Evolutionary conservation across 2,797 vertebrate genomes (phyloP), one percentile per base, ranked within the genome.

Genomic region (Lepidocolaptes lacrymiger): DNA sequence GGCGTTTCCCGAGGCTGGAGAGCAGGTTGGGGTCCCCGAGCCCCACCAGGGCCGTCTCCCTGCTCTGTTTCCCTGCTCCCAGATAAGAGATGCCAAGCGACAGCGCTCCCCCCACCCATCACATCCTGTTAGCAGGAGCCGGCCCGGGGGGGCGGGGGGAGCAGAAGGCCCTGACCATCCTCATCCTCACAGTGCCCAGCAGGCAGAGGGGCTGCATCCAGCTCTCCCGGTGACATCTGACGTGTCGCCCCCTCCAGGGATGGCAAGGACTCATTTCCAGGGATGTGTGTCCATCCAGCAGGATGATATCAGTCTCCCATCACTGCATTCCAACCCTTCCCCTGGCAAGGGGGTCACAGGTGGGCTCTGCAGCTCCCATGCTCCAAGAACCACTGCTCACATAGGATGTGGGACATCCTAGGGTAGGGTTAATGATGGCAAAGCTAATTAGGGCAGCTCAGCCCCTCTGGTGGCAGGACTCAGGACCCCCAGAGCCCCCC

Each of bases 391-490:
- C 89, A 3, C 36, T 0, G 8, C 73, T 72, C 73, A 3, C 7
- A 5, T 1, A 2, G 32, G 28, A 2, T 2, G 37, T 1, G 66
- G 41, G 75, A 4, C n/a, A 5, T 6, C 56, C 69, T 37, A 84
- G 37, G 36, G 74, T 61, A 54, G 54, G 22, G 43, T 88, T 94
- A 86, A 95, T 1, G 56, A 93, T 2, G 51, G 36, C 73, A 51
- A 7, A 46, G 69, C 39, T 93, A 92, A 95, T 93, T 74, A 88
- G 94, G 86, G 86, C 93, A 88, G 61, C 91, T 84, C 12, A 3
- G 73, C 83, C 79, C 64, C 83, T 79, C 36, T 3, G 48, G 84
- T 13, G 5, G 46, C 46, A 10, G 62, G 49, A 28, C 51, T 22
- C 4, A 18, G 89, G 1, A 5, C 72, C 91, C 80, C 27, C 6